phyloP scores from a whole-genome alignment of 2,888 invertebrate species.

The Arctia plantaginis region DNA sequence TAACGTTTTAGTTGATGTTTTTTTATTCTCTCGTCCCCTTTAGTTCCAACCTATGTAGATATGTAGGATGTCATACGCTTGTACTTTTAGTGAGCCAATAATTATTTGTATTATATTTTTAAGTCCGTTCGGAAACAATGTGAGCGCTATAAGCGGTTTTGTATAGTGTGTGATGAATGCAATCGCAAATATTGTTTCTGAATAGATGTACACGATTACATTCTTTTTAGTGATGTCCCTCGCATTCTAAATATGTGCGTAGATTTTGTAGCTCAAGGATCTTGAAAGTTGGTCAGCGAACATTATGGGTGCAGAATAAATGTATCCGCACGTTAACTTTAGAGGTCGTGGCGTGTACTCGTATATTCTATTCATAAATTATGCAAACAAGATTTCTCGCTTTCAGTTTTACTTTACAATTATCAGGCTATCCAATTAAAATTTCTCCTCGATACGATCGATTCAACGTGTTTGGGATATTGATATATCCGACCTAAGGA shows the following conservation, averaged over 20 bases:
- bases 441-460: slow-evolving; percentile 29
- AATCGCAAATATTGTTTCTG: slow-evolving; percentile 73
- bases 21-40: slow-evolving; percentile 76
- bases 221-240: slow-evolving; percentile 72
- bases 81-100: slow-evolving; percentile 84
- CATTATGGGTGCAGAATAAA: slow-evolving; percentile 27
- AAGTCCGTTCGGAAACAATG: slow-evolving; percentile 75
- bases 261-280: slow-evolving; percentile 52
- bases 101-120: slow-evolving; percentile 80
- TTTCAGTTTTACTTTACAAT: slow-evolving; percentile 29
- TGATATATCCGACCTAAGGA: slow-evolving; percentile 3
- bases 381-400: slow-evolving; percentile 22
- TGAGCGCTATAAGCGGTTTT: slow-evolving; percentile 68
- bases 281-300: slow-evolving; percentile 53
- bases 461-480: slow-evolving; percentile 18
- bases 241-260: slow-evolving; percentile 66
- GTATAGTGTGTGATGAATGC: slow-evolving; percentile 70
- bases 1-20: slow-evolving; percentile 87
- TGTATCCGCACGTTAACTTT: slow-evolving; percentile 9
- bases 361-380: slow-evolving; percentile 26
- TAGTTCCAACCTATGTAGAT: slow-evolving; percentile 84
- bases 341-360: slow-evolving; percentile 13
- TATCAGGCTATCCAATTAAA: slow-evolving; percentile 29
- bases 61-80: slow-evolving; percentile 85
- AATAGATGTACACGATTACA: slow-evolving; percentile 71